phyloP scores from a whole-genome alignment of 2,888 invertebrate genomes.

The Pemphredon lugubris region DNA sequence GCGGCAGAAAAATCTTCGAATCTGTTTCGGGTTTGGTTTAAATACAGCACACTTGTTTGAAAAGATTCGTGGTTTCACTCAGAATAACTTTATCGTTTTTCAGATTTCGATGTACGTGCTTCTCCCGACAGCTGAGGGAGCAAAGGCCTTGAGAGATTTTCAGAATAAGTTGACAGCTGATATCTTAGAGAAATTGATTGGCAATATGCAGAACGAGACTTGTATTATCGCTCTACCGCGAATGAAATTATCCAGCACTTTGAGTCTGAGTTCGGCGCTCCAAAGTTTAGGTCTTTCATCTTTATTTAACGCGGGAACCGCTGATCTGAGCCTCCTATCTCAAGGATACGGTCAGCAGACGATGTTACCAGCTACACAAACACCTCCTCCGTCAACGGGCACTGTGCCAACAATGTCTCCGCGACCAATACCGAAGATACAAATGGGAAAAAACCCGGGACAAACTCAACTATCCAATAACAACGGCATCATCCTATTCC shows the following conservation, averaged over 20 bases:
- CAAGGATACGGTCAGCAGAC: constrained; percentile 75
- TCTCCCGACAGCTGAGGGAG: constrained; percentile 83
- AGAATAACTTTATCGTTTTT: too few relatives aligned
- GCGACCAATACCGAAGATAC: background rate
- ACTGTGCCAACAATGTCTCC: background rate
- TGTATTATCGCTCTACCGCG: constrained; percentile 86
- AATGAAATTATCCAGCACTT: constrained; percentile 86
- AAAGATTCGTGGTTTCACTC: too few relatives aligned
- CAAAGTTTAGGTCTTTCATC: constrained; percentile 84
- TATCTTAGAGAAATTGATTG: constrained; percentile 82
- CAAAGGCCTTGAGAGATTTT: constrained; percentile 81
- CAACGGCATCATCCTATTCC: constrained; percentile 36
- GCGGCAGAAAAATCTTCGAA: too few relatives aligned
- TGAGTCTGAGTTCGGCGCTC: constrained; percentile 83
- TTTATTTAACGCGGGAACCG: constrained; percentile 84
- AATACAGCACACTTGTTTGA: background rate
- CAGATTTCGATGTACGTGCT: constrained; percentile 85
- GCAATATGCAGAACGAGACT: constrained; percentile 80
- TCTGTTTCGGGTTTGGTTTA: too few relatives aligned
- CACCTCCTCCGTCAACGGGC: too few relatives aligned
- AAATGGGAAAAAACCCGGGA: background rate
- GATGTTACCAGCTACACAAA: background rate
- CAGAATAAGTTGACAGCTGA: constrained; percentile 82
- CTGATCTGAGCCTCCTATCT: constrained; percentile 87
- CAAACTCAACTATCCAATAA: background rate